Percentiles rank a stretch among this genome's conserved stretches.
phyloP scores from a whole-genome alignment of 2,113 vertebrate genomes.

The Crotalus tigris region DNA sequence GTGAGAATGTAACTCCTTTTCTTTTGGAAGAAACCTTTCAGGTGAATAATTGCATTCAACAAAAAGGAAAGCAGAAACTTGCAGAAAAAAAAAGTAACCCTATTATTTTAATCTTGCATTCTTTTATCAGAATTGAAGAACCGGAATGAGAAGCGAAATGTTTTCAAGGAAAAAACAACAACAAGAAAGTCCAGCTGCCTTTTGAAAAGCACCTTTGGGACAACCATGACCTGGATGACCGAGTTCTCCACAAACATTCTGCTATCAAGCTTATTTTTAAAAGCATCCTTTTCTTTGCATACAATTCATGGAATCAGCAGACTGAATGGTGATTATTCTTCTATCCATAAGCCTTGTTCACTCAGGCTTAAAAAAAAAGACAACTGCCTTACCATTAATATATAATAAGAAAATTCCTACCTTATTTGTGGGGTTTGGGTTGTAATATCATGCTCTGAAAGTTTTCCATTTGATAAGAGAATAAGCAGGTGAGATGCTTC shows the following conservation, averaged over 20 bases:
- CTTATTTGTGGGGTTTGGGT: neutral
- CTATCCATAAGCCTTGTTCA: neutral
- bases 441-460: slow-evolving; percentile 30
- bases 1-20: neutral
- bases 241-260: neutral
- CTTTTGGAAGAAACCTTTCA: neutral
- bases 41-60: neutral
- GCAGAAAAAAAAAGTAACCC: neutral
- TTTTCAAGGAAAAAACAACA: neutral
- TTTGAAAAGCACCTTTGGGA: no score
- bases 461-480: slow-evolving; percentile 3
- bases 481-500: neutral
- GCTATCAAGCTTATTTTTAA: neutral
- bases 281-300: neutral
- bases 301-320: neutral
- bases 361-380: neutral
- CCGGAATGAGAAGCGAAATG: neutral
- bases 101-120: neutral
- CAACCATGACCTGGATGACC: no score
- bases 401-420: slow-evolving; percentile 20
- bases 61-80: neutral
- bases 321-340: neutral
- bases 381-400: no score
- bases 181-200: neutral
- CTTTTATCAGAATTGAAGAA: neutral